phyloP scores from a whole-genome alignment of 2,888 invertebrate species.

The Palloptera scutellata region DNA sequence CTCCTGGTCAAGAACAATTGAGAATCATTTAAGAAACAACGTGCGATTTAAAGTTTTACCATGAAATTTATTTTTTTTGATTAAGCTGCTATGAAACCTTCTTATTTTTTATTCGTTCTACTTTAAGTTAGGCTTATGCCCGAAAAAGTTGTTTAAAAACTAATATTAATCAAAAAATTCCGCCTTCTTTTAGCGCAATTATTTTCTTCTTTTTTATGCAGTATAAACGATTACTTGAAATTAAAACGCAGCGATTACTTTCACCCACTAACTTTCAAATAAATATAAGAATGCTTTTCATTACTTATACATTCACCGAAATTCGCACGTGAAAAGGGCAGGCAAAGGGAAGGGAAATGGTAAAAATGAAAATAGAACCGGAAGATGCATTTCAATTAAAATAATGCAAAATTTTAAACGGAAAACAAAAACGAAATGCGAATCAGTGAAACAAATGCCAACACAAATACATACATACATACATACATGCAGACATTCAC shows the following conservation, averaged over 20 bases:
- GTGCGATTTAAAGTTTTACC: too few relatives aligned
- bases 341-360: background rate
- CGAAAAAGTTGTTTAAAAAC: too few relatives aligned
- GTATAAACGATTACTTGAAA: too few relatives aligned
- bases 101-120: too few relatives aligned
- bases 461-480: conserved; percentile 6
- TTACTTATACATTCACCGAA: conserved; percentile 28
- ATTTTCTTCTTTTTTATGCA: conserved; percentile 10
- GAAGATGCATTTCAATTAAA: conserved; percentile 16
- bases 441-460: too few relatives aligned
- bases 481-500: background rate
- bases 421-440: background rate
- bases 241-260: conserved; percentile 7
- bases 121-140: too few relatives aligned
- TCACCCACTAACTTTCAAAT: conserved; percentile 30
- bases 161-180: too few relatives aligned
- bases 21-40: too few relatives aligned
- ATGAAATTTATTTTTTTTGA: too few relatives aligned
- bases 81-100: too few relatives aligned
- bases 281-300: conserved; percentile 29
- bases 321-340: too few relatives aligned
- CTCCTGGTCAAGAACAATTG: too few relatives aligned
- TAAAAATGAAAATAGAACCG: conserved; percentile 5
- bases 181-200: background rate
- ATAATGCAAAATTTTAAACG: background rate